Evolutionary conservation across 1,140 invertebrate genomes (phyloP).

Genomic region (Panagrolaimus sp.): DNA sequence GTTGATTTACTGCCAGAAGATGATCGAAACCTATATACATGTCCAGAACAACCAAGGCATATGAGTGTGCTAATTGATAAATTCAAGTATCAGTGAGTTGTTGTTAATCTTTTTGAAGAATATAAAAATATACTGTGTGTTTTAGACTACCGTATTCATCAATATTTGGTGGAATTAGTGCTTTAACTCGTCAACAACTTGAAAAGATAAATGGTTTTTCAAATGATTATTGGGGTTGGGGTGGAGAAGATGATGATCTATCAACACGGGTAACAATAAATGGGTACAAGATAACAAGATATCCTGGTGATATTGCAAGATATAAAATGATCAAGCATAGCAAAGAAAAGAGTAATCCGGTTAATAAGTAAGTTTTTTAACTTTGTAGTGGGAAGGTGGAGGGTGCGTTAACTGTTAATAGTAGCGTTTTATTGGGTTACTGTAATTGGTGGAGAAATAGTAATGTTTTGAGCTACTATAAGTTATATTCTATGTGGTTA

Average conservation of each 20-base stretch:
- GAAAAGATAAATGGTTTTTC: constrained; percentile 81
- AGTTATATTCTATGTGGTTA: no score
- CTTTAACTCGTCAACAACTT: constrained; percentile 66
- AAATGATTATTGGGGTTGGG: constrained; percentile 75
- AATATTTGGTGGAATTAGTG: constrained; percentile 67
- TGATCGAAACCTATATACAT: constrained; percentile 81
- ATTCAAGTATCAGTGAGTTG: constrained; percentile 71
- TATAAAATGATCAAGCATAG: constrained; percentile 60
- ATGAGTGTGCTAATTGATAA: constrained; percentile 89
- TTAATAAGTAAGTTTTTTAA: constrained; percentile 47
- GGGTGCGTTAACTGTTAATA: no score
- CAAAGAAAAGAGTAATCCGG: constrained; percentile 52
- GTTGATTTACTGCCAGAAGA: constrained; percentile 80
- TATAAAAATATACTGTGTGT: constrained; percentile 14
- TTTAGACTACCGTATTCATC: constrained; percentile 52
- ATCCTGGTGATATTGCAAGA: constrained; percentile 56
- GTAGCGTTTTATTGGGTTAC: no score
- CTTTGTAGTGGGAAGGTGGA: no score
- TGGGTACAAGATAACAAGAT: constrained; percentile 52
- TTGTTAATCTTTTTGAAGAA: constrained; percentile 8
- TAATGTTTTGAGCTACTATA: no score
- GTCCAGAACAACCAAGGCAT: constrained; percentile 71
- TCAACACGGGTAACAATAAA: constrained; percentile 29
- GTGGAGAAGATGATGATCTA: constrained; percentile 56
- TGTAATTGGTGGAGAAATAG: no score